phyloP scores from a whole-genome alignment of 2,797 vertebrate genomes.

The Falco columbarius region DNA sequence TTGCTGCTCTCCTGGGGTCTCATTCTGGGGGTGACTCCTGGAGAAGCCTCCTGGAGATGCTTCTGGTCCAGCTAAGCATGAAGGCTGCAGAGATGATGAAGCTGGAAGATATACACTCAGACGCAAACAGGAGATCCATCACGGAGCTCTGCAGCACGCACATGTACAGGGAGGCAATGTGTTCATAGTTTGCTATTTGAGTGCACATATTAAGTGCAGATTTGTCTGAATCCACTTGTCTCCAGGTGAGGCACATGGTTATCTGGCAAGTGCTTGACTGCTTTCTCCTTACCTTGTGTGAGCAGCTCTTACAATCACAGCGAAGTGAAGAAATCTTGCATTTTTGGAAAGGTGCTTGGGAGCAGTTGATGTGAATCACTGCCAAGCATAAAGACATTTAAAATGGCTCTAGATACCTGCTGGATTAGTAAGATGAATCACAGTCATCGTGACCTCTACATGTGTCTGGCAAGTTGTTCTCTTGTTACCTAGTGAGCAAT shows the following conservation, averaged over 20 bases:
- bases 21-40: background rate
- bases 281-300: background rate
- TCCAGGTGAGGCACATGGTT: background rate
- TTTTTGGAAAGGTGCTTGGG: background rate
- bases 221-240: background rate
- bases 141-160: accelerated
- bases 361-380: slow-evolving; percentile 31
- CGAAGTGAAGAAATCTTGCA: background rate
- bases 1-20: background rate
- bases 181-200: background rate
- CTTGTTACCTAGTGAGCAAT: slow-evolving; percentile 57
- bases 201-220: background rate
- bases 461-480: slow-evolving; percentile 64
- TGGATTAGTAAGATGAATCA: slow-evolving; percentile 58
- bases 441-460: slow-evolving; percentile 21
- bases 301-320: background rate
- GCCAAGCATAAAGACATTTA: slow-evolving; percentile 8
- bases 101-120: background rate
- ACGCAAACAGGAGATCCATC: background rate
- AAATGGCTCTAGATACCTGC: slow-evolving; percentile 21
- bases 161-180: too few species aligned
- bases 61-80: background rate
- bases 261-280: background rate
- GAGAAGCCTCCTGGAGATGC: background rate
- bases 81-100: background rate